Percentiles rank a stretch among this genome's conserved stretches.
These are phyloP conservation scores for Trissonchulus latispiculum DNA, from an alignment of 2,888 invertebrate genomes.

Conservation along the genomic window DNA sequence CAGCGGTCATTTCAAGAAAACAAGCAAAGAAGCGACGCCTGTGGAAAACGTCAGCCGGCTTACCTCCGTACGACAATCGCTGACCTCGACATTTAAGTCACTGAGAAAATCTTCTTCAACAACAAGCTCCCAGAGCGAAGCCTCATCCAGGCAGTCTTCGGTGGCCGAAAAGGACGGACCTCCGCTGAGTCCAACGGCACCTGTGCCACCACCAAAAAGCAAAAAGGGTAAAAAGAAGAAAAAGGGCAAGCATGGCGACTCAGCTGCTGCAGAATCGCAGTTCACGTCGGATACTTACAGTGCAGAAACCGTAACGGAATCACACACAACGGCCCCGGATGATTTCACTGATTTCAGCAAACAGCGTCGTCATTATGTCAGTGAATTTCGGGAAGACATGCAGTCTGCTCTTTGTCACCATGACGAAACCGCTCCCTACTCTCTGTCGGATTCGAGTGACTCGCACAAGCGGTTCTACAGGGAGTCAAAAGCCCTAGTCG, in stretches of 20 bases:
- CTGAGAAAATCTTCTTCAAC: too few species aligned
- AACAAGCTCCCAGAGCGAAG: not conserved
- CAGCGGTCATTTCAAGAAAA: not conserved
- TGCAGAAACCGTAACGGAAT: not conserved
- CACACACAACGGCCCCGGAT: not conserved
- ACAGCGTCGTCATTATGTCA: not conserved
- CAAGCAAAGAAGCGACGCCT: not conserved
- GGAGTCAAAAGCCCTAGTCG: too few species aligned
- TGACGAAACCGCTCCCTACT: not conserved
- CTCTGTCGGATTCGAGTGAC: too few species aligned
- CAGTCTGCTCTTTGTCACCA: not conserved
- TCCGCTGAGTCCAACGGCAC: not conserved
- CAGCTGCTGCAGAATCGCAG: too few species aligned
- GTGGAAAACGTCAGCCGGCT: not conserved
- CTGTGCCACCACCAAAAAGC: not conserved
- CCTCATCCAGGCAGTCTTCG: too few species aligned
- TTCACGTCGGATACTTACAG: too few species aligned
- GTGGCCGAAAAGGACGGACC: not conserved
- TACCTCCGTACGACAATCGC: not conserved
- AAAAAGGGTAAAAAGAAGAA: not conserved
- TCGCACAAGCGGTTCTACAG: too few species aligned
- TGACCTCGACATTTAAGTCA: not conserved
- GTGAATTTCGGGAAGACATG: not conserved
- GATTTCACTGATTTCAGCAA: not conserved
- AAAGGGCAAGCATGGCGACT: not conserved